A percentile compares a stretch with the other conserved stretches of the same genome.
These are phyloP conservation scores for Hippocampus barbouri DNA, from an alignment of 2,113 vertebrate genomes.

Conservation along the genomic window DNA sequence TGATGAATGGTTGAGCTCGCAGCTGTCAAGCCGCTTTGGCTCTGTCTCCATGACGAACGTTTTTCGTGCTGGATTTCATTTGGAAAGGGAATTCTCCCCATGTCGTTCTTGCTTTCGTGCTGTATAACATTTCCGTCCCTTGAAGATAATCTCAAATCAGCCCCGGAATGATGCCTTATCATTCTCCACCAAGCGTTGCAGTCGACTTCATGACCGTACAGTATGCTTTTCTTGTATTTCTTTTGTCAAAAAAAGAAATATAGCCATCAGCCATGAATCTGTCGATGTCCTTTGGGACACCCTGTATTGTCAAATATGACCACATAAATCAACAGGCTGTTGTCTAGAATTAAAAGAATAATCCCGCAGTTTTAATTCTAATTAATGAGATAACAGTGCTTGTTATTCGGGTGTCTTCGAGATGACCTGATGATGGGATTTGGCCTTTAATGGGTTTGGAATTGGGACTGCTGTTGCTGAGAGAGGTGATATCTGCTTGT, in stretches of 20 bases:
- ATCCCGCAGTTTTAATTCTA: no score
- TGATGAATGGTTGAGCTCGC: constrained; percentile 24
- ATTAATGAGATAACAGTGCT: no score
- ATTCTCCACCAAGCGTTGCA: background rate
- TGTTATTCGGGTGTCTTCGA: background rate
- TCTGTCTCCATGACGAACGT: constrained; percentile 34
- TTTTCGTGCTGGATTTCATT: constrained; percentile 47
- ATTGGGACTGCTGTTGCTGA: constrained; percentile 16
- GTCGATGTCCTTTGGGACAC: no score
- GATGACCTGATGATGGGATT: background rate
- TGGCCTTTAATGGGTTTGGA: background rate
- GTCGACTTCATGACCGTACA: background rate
- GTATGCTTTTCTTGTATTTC: no score
- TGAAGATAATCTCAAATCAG: constrained; percentile 45
- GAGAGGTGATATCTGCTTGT: constrained; percentile 25
- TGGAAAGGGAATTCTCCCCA: constrained; percentile 28
- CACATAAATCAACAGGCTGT: no score
- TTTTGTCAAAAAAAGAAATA: no score
- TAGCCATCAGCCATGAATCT: no score
- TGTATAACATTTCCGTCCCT: constrained; percentile 44
- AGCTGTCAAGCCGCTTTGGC: constrained; percentile 47
- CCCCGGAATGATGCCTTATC: constrained; percentile 5
- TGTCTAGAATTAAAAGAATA: no score
- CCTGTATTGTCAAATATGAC: no score
- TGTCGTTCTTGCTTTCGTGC: constrained; percentile 48